A percentile compares a stretch with the other conserved stretches of the same genome.
Conservation (phyloP, 2,888 invertebrate species). For the Dastarcus helophoroides region DNA sequence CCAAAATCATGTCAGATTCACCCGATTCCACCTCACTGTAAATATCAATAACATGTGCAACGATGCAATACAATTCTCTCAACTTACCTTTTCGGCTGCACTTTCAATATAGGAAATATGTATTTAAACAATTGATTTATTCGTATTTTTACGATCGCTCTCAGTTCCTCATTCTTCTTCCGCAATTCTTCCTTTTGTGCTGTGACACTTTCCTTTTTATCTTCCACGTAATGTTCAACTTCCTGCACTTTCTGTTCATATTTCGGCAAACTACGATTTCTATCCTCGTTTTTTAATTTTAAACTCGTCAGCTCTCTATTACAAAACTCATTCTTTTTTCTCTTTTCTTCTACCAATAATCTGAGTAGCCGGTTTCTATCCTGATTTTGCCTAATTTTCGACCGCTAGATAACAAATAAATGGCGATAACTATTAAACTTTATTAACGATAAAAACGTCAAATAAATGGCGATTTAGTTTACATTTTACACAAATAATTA, state of each 20-base stretch:
- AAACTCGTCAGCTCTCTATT: slow-evolving; percentile 30
- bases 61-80: not conserved
- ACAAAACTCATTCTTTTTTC: slow-evolving; percentile 31
- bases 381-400: slow-evolving; percentile 48
- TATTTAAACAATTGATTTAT: slow-evolving; percentile 53
- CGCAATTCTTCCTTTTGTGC: slow-evolving; percentile 40
- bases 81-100: slow-evolving; percentile 41
- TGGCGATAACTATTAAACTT: no score
- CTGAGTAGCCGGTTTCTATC: slow-evolving; percentile 46
- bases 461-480: no score
- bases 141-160: slow-evolving; percentile 44
- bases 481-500: no score
- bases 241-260: slow-evolving; percentile 53
- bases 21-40: slow-evolving; percentile 26
- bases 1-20: slow-evolving; percentile 30
- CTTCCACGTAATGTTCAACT: slow-evolving; percentile 44
- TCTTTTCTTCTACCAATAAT: slow-evolving; percentile 44
- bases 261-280: slow-evolving; percentile 44
- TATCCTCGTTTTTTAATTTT: slow-evolving; percentile 30
- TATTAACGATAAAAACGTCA: no score
- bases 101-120: slow-evolving; percentile 55
- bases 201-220: slow-evolving; percentile 41
- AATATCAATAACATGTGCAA: slow-evolving; percentile 6
- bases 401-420: slow-evolving; percentile 35
- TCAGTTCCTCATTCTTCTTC: slow-evolving; percentile 43